phyloP scores from a whole-genome alignment of 2,113 vertebrate genomes.

The Ginglymostoma cirratum region DNA sequence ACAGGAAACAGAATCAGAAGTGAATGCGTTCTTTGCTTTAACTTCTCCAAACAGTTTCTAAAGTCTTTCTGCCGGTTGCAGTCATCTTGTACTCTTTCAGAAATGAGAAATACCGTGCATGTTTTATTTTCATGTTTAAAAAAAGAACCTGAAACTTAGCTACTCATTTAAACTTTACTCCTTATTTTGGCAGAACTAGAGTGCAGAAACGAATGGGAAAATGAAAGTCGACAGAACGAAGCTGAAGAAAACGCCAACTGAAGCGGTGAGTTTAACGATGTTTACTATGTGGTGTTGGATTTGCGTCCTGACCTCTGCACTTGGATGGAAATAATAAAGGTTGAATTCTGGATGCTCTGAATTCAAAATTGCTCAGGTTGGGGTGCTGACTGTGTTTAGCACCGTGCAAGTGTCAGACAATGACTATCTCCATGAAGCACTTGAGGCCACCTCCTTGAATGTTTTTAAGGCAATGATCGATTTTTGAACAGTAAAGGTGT shows the following conservation, averaged over 20 bases:
- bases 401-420: too few relatives aligned
- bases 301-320: not conserved
- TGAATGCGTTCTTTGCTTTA: not conserved
- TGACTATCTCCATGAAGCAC: too few relatives aligned
- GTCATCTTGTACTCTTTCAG: not conserved
- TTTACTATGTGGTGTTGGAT: not conserved
- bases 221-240: slow-evolving; percentile 96
- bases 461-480: too few relatives aligned
- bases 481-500: too few relatives aligned
- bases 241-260: slow-evolving; percentile 91
- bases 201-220: slow-evolving; percentile 62
- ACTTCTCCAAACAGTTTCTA: slow-evolving; percentile 7
- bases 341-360: too few relatives aligned
- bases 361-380: not conserved
- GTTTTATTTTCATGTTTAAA: not conserved
- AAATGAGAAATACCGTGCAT: too few relatives aligned
- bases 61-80: not conserved
- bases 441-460: too few relatives aligned
- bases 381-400: not conserved
- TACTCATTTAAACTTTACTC: not conserved
- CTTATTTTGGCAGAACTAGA: slow-evolving; percentile 54
- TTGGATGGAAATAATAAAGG: too few relatives aligned
- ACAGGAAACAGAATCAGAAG: not conserved
- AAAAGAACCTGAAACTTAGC: not conserved
- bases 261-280: slow-evolving; percentile 70